Evolutionary conservation across 2,113 vertebrate genomes (phyloP).

Genomic region (Xiphias gladius): DNA sequence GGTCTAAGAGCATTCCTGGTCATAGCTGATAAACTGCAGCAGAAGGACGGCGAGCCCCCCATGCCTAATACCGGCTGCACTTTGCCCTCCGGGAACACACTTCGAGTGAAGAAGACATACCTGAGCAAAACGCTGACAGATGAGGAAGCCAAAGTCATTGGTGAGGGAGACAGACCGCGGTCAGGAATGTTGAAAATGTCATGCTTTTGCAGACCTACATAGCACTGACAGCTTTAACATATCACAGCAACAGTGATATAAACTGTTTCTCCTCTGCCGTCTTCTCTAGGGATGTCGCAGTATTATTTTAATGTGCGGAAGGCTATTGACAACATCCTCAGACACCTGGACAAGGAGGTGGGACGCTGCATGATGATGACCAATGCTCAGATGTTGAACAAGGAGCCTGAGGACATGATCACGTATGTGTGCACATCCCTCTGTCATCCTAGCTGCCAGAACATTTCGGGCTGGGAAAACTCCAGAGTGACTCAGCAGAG

Average conservation of each 20-base stretch:
- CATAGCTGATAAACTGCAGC: conserved; percentile 96
- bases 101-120: conserved; percentile 97
- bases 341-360: conserved; percentile 98
- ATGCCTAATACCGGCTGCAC: conserved; percentile 97
- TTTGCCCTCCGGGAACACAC: conserved; percentile 95
- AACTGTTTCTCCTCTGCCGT: background rate
- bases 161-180: conserved; percentile 80
- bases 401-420: conserved; percentile 99
- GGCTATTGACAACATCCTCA: conserved; percentile 95
- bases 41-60: conserved; percentile 97
- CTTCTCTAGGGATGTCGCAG: conserved; percentile 91
- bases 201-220: background rate
- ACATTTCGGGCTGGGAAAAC: background rate
- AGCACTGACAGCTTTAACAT: background rate
- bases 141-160: conserved; percentile 98
- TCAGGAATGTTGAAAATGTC: background rate
- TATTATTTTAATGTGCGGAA: conserved; percentile 97
- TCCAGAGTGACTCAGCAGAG: background rate
- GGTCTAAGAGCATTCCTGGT: conserved; percentile 97
- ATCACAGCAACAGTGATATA: background rate
- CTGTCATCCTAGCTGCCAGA: background rate
- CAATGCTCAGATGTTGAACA: conserved; percentile 97
- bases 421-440: conserved; percentile 87
- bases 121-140: conserved; percentile 97
- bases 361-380: conserved; percentile 99